A percentile compares a stretch with the other conserved stretches of the same genome.
Evolutionary conservation across 2,888 invertebrate genomes (phyloP).

Genomic region (Plagodis pulveraria): DNA sequence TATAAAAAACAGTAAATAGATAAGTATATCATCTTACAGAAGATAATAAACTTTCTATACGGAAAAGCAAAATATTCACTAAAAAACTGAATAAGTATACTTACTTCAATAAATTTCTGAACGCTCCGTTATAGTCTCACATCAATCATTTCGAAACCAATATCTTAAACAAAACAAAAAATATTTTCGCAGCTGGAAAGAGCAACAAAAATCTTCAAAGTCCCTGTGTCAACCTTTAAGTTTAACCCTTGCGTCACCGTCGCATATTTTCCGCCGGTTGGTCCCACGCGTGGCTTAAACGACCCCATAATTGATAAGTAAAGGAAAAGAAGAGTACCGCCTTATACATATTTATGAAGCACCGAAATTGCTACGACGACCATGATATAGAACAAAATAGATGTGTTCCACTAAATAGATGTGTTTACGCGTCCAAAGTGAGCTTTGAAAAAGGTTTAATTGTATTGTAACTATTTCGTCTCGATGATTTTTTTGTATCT

Average conservation of each 20-base stretch:
- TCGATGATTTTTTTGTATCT: too few species aligned
- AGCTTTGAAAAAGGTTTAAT: too few species aligned
- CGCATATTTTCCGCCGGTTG: conserved; percentile 63
- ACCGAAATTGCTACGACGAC: conserved; percentile 68
- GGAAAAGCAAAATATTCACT: too few species aligned
- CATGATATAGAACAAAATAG: too few species aligned
- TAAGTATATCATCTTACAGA: too few species aligned
- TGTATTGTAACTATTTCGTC: too few species aligned
- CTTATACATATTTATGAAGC: conserved; percentile 83
- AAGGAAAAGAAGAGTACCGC: conserved; percentile 82
- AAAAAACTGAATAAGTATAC: too few species aligned
- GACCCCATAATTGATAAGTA: conserved; percentile 85
- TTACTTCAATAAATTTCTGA: background rate
- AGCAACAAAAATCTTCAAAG: conserved; percentile 56
- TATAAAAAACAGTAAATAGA: too few species aligned
- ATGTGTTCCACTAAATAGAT: too few species aligned
- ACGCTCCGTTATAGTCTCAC: background rate
- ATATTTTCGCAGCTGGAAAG: conserved; percentile 35
- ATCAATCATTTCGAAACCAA: conserved; percentile 29
- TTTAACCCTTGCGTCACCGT: conserved; percentile 71
- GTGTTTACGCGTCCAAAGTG: too few species aligned
- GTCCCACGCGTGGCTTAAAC: conserved; percentile 75
- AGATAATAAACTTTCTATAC: too few species aligned
- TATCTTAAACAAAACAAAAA: conserved; percentile 31
- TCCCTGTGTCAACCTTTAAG: conserved; percentile 37